Base-by-base conservation (phyloP, 30 jellyfish, hydroid and myxozoan species). In the Cassiopea xamachana region DNA sequence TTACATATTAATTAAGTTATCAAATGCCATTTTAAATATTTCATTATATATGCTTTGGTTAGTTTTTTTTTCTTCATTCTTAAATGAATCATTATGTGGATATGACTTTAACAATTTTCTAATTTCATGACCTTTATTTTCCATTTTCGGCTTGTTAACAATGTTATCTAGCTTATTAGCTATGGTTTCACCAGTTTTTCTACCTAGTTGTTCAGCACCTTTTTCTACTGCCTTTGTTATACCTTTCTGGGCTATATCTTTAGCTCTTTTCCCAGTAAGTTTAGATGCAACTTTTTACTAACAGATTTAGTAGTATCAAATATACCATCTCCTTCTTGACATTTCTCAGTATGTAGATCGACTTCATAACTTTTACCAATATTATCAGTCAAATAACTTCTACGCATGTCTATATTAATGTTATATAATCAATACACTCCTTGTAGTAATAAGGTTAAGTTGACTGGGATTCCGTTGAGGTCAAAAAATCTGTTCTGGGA, bases 321-420 rank as follows among this genome's bases (percentile, higher is more conserved):
- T 2, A 79, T 79, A 79, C 87, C 87, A 49, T 79, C 87, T 46
- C 87, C 87, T 60, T 5, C 9, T 79, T 79, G 87, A 79, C 48
- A 60, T 7, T 73, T 45, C 13, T 15, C 64, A 2, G 64, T 2
- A 51, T 51, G 8, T 51, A 51, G 9, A 51, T 51, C 64, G 9
- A 2, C 4, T 51, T 51, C 64, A 51, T 51, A 51, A 2, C 8
- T 51, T 2, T 51, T 51, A 51, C 64, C 64, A 51, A 51, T 2
- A 9, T 51, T 9, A 51, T 51, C 64, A 51, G 9, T 51, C 9
- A 9, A 51, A 51, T 2, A 51, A 51, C 64, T 51, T 51, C 8
- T 51, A 2, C 64, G 4, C 64, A 51, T 51, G 9, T 51, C 4
- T 45, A 49, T 51, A n/a, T n/a, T n/a, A n/a, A n/a, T n/a, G n/a